phyloP scores from a whole-genome alignment of 2,888 invertebrate species.

The Bombylius major region DNA sequence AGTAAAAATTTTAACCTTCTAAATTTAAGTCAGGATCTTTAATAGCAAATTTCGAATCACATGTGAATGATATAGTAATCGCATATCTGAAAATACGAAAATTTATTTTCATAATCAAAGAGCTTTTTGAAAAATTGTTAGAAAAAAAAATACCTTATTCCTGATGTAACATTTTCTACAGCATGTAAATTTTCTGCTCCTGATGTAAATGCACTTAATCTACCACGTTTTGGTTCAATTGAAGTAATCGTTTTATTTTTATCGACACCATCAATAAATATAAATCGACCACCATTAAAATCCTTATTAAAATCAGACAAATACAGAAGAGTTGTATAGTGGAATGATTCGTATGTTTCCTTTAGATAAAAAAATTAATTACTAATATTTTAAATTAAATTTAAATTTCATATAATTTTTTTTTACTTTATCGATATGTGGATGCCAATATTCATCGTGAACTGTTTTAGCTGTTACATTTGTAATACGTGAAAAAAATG shows the following conservation, averaged over 20 bases:
- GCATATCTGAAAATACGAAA: constrained; percentile 47
- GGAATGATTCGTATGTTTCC: constrained; percentile 77
- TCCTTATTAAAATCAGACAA: constrained; percentile 60
- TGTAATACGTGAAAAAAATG: constrained; percentile 73
- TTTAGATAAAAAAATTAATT: constrained; percentile 25
- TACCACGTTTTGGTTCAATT: constrained; percentile 63
- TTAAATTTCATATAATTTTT: not conserved
- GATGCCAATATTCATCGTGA: constrained; percentile 86
- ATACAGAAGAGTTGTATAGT: constrained; percentile 75
- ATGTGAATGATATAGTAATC: constrained; percentile 77
- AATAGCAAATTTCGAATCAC: constrained; percentile 56
- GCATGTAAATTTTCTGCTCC: constrained; percentile 74
- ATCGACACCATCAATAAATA: constrained; percentile 56
- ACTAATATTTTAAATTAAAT: not conserved
- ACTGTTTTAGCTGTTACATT: constrained; percentile 53
- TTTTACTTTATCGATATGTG: constrained; percentile 72
- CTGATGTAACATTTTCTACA: constrained; percentile 66
- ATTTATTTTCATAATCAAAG: too few species aligned
- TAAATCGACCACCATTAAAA: constrained; percentile 71
- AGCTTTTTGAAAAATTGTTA: too few species aligned
- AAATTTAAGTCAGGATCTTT: constrained; percentile 38
- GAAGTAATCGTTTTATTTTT: constrained; percentile 50
- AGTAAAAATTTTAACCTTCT: not conserved
- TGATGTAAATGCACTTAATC: constrained; percentile 76
- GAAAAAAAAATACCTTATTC: constrained; percentile 35